Evolutionary conservation across 2,888 invertebrate species (phyloP), one percentile per base, ranked within the genome.

Genomic region (Steinernema scapterisci): DNA sequence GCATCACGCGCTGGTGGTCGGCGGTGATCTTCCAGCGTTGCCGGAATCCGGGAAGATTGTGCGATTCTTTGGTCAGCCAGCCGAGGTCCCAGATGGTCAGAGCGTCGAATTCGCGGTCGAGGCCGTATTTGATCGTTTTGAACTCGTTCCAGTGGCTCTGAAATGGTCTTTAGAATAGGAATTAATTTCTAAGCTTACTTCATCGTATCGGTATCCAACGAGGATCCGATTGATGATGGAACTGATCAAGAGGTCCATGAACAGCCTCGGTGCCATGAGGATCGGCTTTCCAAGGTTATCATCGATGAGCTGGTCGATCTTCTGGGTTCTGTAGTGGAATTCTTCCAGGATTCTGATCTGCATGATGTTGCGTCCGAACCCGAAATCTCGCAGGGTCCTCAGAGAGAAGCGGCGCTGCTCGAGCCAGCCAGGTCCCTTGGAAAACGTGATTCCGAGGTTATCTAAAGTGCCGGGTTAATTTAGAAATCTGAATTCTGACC

Each of bases 221-320:
- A 81, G 45, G 44, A 81, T 27, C 13, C 78, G 71, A 54, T 81
- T 80, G 70, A 80, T 81, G 44, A 81, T 78, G 44, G 76, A 77
- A 7, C 81, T 80, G 11, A 81, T 78, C 23, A 78, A 56, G n/a
- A 78, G 38, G 38, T 80, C 81, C 27, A 79, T 75, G 38, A 77
- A 78, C 1, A 31, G 63, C 11, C 63, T 25, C 3, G 63, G 63
- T 3, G 27, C 63, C 16, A 63, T 25, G 25, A 31, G 7, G 1
- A 63, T 31, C 5, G 63, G 38, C 38, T 63, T 63, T 11, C 63
- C 38, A 3, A 11, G 6, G n/a, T 27, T 13, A 1, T 63, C 16
- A 31, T 63, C 63, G 31, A 63, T 16, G 5, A 27, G 16, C 16
- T 63, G 27, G 63, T 63, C 63, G 16, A 63, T 21, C 3, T n/a